Evolutionary conservation across 2,888 invertebrate genomes (phyloP).

Genomic region (Orchestes rusci): DNA sequence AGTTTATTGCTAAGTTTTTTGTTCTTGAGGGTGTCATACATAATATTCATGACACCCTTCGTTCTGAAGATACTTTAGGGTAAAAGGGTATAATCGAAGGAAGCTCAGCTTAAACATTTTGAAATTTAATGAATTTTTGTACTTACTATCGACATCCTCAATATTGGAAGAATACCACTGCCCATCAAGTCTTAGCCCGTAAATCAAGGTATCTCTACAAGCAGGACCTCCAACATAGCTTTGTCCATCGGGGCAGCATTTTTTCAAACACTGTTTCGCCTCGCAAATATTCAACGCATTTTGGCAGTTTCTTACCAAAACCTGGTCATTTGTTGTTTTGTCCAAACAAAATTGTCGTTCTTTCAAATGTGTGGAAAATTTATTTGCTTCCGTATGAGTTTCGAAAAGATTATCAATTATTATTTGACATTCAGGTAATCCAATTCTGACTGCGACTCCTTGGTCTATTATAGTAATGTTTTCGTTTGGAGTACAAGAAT

Average conservation of each 20-base stretch:
- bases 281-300: constrained; percentile 29
- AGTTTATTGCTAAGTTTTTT: too few relatives aligned
- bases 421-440: constrained; percentile 31
- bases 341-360: constrained; percentile 27
- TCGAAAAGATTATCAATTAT: constrained; percentile 26
- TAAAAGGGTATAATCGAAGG: too few relatives aligned
- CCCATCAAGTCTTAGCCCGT: constrained; percentile 31
- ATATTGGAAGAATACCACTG: constrained; percentile 27
- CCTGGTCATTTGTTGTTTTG: constrained; percentile 21
- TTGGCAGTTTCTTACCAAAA: constrained; percentile 31
- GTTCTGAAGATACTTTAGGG: too few relatives aligned
- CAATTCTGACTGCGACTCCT: constrained; percentile 28
- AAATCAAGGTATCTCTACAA: constrained; percentile 31
- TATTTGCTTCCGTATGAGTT: constrained; percentile 5
- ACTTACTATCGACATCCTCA: constrained; percentile 30
- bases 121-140: too few relatives aligned
- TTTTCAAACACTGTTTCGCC: constrained; percentile 42
- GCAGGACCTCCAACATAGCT: constrained; percentile 40
- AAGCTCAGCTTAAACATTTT: too few relatives aligned
- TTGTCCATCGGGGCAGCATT: constrained; percentile 51
- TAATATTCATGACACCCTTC: too few relatives aligned
- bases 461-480: too few relatives aligned
- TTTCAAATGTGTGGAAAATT: constrained; percentile 5
- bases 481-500: constrained; percentile 26
- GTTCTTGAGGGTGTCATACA: too few relatives aligned